Evolutionary conservation across 30 jellyfish, hydroid and myxozoan genomes (phyloP).

Genomic region (Hydra vulgaris): DNA sequence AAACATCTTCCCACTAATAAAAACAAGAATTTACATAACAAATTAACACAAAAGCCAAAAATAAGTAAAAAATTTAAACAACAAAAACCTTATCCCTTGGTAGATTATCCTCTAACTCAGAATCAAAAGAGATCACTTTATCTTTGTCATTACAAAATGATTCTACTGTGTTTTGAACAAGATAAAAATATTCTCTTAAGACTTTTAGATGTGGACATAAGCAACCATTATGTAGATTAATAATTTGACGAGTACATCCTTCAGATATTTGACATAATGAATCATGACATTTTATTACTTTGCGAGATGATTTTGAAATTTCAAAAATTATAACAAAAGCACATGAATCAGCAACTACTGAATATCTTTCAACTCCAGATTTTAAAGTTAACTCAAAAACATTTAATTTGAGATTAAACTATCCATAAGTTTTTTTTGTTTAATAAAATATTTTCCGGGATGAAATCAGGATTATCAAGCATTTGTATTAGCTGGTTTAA

Average conservation of each 20-base stretch:
- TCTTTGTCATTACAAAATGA: neutral
- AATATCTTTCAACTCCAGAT: neutral
- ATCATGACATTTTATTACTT: neutral
- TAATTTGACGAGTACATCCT: neutral
- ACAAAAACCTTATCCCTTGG: neutral
- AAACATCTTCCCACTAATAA: constrained; percentile 7
- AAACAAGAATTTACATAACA: too few species aligned
- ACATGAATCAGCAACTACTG: constrained; percentile 1
- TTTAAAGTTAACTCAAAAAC: neutral
- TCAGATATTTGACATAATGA: neutral
- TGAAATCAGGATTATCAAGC: neutral
- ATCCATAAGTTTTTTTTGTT: neutral
- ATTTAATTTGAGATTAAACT: neutral
- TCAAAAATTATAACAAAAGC: neutral
- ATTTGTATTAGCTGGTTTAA: neutral
- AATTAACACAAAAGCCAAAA: too few species aligned
- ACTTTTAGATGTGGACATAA: constrained; percentile 1
- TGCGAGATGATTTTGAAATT: neutral
- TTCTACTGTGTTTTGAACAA: neutral
- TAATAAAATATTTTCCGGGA: neutral
- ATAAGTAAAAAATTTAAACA: too few species aligned
- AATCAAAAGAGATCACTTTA: neutral
- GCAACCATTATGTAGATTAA: neutral
- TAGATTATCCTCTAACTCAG: neutral
- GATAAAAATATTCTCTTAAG: neutral